Percentiles rank a stretch among this genome's conserved stretches.
Evolutionary conservation across 2,113 vertebrate species (phyloP).

Genomic region (Mola mola): DNA sequence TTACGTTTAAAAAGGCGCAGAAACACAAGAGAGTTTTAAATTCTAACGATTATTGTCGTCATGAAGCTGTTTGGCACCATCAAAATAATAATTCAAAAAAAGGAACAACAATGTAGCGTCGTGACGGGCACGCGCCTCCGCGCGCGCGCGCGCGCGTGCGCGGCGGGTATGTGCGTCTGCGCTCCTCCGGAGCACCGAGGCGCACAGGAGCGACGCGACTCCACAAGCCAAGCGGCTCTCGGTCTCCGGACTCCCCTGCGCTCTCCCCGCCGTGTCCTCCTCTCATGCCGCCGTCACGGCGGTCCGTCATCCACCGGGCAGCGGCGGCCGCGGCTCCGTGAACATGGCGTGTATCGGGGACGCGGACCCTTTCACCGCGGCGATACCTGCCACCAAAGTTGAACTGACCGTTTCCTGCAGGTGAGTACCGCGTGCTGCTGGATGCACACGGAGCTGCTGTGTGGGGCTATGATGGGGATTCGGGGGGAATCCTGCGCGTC

Average conservation of each 20-base stretch:
- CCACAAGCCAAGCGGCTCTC: not conserved
- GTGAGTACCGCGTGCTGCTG: slow-evolving; percentile 79
- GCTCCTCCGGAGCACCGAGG: slow-evolving; percentile 41
- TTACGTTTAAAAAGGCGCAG: too few relatives aligned
- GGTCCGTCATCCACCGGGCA: slow-evolving; percentile 57
- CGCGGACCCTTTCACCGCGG: slow-evolving; percentile 89
- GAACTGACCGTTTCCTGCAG: slow-evolving; percentile 95
- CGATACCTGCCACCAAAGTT: slow-evolving; percentile 95
- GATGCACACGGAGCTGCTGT: not conserved
- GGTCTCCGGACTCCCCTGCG: not conserved
- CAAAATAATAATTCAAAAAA: too few relatives aligned
- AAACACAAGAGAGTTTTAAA: too few relatives aligned
- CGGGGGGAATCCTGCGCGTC: not conserved
- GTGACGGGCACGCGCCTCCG: too few relatives aligned
- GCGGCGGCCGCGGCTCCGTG: slow-evolving; percentile 63
- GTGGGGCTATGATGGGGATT: not conserved
- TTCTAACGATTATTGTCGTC: too few relatives aligned
- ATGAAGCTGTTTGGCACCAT: too few relatives aligned
- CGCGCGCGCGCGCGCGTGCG: too few relatives aligned
- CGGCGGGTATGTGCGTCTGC: too few relatives aligned
- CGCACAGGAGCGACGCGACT: slow-evolving; percentile 45
- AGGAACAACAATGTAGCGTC: too few relatives aligned
- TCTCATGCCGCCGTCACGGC: slow-evolving; percentile 53
- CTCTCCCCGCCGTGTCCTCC: not conserved
- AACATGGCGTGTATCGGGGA: slow-evolving; percentile 91